Percentiles rank a stretch among this genome's conserved stretches.
phyloP scores from a whole-genome alignment of 2,113 vertebrate genomes.

The Xiphophorus hellerii region DNA sequence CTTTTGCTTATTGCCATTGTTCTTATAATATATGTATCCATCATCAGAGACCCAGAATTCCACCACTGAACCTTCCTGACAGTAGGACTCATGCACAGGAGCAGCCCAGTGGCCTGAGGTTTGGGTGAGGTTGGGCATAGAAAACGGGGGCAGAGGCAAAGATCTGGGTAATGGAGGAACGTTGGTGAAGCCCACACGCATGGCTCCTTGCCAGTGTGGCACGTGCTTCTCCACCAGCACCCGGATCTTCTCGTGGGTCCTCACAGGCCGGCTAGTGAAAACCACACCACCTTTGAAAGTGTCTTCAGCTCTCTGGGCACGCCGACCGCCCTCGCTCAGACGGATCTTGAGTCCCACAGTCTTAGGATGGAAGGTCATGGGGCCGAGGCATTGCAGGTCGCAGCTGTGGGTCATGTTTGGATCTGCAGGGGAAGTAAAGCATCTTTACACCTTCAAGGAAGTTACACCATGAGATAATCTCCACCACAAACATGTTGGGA shows the following conservation, averaged over 20 bases:
- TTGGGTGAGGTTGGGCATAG: slow-evolving; percentile 80
- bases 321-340: slow-evolving; percentile 56
- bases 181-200: slow-evolving; percentile 86
- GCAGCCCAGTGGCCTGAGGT: slow-evolving; percentile 75
- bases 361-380: slow-evolving; percentile 78
- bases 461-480: not conserved
- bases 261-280: slow-evolving; percentile 82
- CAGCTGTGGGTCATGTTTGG: slow-evolving; percentile 29
- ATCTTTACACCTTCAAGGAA: not conserved
- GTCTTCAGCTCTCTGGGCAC: slow-evolving; percentile 45
- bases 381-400: slow-evolving; percentile 36
- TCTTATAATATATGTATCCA: slow-evolving; percentile 59
- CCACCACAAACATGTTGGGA: too few species aligned
- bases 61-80: slow-evolving; percentile 59
- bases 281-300: slow-evolving; percentile 82
- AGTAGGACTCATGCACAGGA: slow-evolving; percentile 45
- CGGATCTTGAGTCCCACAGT: slow-evolving; percentile 72
- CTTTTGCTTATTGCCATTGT: not conserved
- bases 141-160: slow-evolving; percentile 78
- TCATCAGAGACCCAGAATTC: slow-evolving; percentile 81
- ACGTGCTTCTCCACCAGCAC: slow-evolving; percentile 67
- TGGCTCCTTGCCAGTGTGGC: slow-evolving; percentile 72
- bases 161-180: slow-evolving; percentile 63
- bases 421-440: not conserved
- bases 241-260: slow-evolving; percentile 70